A percentile compares a stretch with the other conserved stretches of the same genome.
phyloP scores from a whole-genome alignment of 2,888 invertebrate genomes.

The Ophioninae sp. region DNA sequence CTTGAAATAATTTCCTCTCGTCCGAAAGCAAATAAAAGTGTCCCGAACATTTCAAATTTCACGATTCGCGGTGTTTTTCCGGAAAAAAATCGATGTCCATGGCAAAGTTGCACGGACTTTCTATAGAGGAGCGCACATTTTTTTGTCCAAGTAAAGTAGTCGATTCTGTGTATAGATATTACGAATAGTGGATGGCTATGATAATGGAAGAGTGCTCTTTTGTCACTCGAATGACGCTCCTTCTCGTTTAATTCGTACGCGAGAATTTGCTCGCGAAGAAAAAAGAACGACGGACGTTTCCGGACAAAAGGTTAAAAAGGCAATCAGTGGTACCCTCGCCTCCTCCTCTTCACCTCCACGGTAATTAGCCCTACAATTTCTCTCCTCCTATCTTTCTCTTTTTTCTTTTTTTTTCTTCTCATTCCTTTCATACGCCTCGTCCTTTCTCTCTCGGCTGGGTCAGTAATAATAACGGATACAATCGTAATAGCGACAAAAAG shows the following conservation, averaged over 20 bases:
- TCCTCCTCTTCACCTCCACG: neutral
- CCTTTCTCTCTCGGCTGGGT: neutral
- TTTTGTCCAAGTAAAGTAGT: neutral
- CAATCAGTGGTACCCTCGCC: neutral
- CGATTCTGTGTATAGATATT: neutral
- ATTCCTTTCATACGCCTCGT: neutral
- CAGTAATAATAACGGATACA: neutral
- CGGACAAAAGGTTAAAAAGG: neutral
- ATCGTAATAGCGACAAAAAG: neutral
- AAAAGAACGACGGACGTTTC: neutral
- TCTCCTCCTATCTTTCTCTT: neutral
- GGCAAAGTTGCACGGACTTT: neutral
- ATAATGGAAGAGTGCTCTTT: neutral
- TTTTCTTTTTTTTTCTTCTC: neutral
- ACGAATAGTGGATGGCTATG: conserved; percentile 17
- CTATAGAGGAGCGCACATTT: conserved; percentile 4
- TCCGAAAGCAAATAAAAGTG: no score
- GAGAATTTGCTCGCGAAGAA: conserved; percentile 1
- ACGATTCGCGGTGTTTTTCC: neutral
- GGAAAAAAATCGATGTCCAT: neutral
- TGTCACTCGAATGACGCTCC: conserved; percentile 12
- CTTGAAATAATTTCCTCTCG: no score
- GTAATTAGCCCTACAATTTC: neutral
- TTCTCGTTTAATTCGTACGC: neutral
- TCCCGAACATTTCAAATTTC: neutral